Evolutionary conservation across 2,888 invertebrate species (phyloP), one percentile per base, ranked within the genome.

Genomic region (Blera fallax): DNA sequence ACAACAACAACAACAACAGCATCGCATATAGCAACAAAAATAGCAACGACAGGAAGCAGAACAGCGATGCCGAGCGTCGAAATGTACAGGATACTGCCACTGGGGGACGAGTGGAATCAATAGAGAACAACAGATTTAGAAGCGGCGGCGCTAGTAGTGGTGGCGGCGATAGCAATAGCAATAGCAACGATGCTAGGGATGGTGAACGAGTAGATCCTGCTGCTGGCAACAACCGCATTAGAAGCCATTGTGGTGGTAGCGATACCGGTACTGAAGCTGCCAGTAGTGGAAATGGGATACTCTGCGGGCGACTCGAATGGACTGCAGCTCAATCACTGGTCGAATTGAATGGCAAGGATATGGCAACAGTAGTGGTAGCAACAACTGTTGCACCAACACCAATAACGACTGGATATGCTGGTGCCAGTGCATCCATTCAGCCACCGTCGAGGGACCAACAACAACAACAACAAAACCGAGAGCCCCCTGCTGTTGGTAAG

Each of bases 291-390:
- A 89, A 88, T 87, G 88, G 88, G 50, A 89, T 90, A 65, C 84
- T 89, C 24, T 91, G 91, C 76, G 90, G 90, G 76, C 89, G 90
- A 16, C 88, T 91, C 77, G 92, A 92, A 87, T 92, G 91, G 92
- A 91, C 91, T 45, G 92, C 92, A 40, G 92, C 92, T 64, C 91
- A 92, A 81, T 92, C 92, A 62, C 87, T 92, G 74, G 91, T 92
- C 73, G 91, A 91, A 89, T 91, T 92, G 90, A 92, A 91, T 88
- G 89, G 90, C 72, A 91, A 92, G 88, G 87, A 88, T 54, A 84
- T 87, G 67, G 79, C 87, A 56, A 79, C 56, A 65, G 84, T 76
- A 79, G 80, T 70, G 56, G 76, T 72, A 40, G 58, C 81, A 81
- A 58, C 81, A 87, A 82, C 87, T 87, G 87, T 82, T 82, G 87